These are phyloP conservation scores for Drosophila seclusa DNA, from an alignment of 2,888 invertebrate species.

Conservation along the genomic window DNA sequence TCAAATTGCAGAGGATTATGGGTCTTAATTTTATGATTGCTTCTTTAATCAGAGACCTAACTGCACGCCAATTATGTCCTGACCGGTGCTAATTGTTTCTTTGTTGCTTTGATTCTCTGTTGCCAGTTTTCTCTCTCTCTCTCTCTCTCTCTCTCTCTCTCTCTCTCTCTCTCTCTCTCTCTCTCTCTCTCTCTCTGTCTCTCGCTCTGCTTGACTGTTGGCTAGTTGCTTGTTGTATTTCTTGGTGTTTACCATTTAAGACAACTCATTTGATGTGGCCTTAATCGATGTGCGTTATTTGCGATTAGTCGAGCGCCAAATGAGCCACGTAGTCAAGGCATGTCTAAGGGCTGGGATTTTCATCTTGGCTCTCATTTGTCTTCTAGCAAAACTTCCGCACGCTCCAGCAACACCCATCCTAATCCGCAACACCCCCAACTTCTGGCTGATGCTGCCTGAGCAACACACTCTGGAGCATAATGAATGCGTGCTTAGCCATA, in stretches of 20 bases:
- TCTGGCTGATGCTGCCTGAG: slow-evolving; percentile 1
- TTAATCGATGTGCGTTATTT: slow-evolving; percentile 69
- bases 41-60: slow-evolving; percentile 77
- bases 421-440: neutral
- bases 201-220: neutral
- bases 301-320: slow-evolving; percentile 67
- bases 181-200: neutral
- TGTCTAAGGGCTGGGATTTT: slow-evolving; percentile 2
- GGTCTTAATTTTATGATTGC: slow-evolving; percentile 79
- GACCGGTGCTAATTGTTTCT: slow-evolving; percentile 76
- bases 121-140: neutral
- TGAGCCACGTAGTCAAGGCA: slow-evolving; percentile 60
- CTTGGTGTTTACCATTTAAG: slow-evolving; percentile 29
- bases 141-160: neutral
- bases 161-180: neutral
- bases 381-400: neutral
- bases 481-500: slow-evolving; percentile 76
- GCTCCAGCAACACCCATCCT: neutral
- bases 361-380: slow-evolving; percentile 22
- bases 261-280: slow-evolving; percentile 52
- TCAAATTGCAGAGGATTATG: slow-evolving; percentile 76
- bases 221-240: slow-evolving; percentile 1
- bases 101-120: slow-evolving; percentile 33
- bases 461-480: slow-evolving; percentile 47
- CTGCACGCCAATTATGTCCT: slow-evolving; percentile 76